phyloP scores from a whole-genome alignment of 2,113 vertebrate species.

The Pica pica region DNA sequence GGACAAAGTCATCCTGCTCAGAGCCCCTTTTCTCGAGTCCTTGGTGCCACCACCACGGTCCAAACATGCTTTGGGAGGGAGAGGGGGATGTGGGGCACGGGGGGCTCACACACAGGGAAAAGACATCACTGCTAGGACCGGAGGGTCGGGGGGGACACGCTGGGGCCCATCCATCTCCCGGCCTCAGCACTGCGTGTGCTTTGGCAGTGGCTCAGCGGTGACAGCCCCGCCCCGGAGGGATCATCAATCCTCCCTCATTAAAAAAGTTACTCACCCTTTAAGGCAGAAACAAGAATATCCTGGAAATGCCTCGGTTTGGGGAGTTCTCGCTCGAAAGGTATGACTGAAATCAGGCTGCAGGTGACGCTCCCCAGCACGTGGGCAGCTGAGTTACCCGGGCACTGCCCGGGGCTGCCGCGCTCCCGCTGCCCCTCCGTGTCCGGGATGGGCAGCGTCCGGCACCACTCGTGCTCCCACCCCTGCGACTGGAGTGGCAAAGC shows the following conservation, averaged over 20 bases:
- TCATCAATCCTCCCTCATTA: slow-evolving; percentile 34
- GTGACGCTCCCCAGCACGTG: neutral
- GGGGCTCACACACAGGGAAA: rapidly evolving
- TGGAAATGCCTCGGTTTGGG: slow-evolving; percentile 48
- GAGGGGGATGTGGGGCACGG: rapidly evolving
- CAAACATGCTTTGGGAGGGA: rapidly evolving
- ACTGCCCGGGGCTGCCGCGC: rapidly evolving
- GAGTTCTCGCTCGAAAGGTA: neutral
- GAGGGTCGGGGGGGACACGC: rapidly evolving
- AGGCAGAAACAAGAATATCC: slow-evolving; percentile 44
- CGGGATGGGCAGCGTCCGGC: rapidly evolving
- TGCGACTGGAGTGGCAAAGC: neutral
- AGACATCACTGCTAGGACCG: rapidly evolving
- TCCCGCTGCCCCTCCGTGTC: neutral
- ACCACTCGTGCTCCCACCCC: neutral
- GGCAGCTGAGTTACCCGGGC: neutral
- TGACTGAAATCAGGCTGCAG: neutral
- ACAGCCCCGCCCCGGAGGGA: neutral
- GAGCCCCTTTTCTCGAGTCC: neutral
- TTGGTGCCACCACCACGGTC: neutral
- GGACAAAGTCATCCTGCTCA: neutral
- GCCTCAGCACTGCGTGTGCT: neutral
- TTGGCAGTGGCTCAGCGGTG: neutral
- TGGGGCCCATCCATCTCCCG: neutral
- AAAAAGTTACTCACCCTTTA: slow-evolving; percentile 11